Conservation (phyloP, 2,113 vertebrate species). For the Podarcis raffonei region DNA sequence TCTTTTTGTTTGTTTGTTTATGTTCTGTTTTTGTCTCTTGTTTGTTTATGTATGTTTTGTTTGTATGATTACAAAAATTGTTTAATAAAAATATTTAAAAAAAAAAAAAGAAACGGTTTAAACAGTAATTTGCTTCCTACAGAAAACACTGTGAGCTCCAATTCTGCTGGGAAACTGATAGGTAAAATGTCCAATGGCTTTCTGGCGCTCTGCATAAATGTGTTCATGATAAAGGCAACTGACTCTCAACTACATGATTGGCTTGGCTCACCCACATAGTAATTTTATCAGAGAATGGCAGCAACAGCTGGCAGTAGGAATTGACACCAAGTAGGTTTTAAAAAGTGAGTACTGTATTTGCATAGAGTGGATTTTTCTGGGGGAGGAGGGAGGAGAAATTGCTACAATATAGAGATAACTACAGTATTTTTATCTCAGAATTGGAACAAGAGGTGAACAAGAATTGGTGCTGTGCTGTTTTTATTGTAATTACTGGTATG, state of each 20-base stretch:
- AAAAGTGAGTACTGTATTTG: not conserved
- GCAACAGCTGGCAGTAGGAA: too few relatives aligned
- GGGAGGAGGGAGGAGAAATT: not conserved
- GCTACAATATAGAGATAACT: not conserved
- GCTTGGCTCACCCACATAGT: too few relatives aligned
- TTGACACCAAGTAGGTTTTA: not conserved
- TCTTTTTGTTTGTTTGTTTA: too few relatives aligned
- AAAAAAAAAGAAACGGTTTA: not conserved
- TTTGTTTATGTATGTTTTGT: too few relatives aligned
- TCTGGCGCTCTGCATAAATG: not conserved
- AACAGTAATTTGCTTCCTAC: not conserved
- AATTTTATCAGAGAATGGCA: not conserved
- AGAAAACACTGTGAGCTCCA: not conserved
- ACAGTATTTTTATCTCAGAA: not conserved
- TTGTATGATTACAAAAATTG: too few relatives aligned
- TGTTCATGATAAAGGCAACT: not conserved
- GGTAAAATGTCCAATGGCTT: not conserved
- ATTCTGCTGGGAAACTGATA: not conserved
- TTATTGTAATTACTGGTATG: too few relatives aligned
- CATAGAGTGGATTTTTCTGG: not conserved
- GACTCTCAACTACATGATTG: too few relatives aligned
- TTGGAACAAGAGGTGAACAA: not conserved
- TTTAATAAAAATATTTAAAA: too few relatives aligned
- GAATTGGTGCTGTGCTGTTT: too few relatives aligned
- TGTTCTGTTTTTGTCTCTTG: too few relatives aligned